Evolutionary conservation across 2,797 vertebrate species (phyloP), one percentile per base, ranked within the genome.

Genomic region (Yasuhikotakia modesta): DNA sequence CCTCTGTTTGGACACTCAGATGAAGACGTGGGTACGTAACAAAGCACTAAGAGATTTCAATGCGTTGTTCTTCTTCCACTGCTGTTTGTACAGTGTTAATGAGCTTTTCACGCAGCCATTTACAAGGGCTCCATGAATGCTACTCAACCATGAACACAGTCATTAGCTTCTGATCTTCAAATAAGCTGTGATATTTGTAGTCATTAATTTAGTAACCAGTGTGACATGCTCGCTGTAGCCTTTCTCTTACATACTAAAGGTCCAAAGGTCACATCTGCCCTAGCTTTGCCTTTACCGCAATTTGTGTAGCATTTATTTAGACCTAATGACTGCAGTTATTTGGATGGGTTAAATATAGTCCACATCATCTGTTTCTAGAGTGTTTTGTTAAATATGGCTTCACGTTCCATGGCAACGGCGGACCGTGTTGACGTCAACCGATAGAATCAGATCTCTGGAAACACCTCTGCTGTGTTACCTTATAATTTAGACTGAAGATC

Each of bases 41-140:
- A 4, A 10, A 63, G 8, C 11, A 35, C 60, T 35, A 12, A n/a
- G 35, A 16, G 55, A 57, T 61, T 69, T 69, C 50, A 53, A 17
- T 45, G 10, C 8, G 45, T 69, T 17, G 48, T 50, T 71, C 76
- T 71, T 70, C 67, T 55, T 70, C 57, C 76, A 71, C 68, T 65
- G 68, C 46, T 2, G 68, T 78, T 55, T 82, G 83, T 88, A 77
- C 86, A 82, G 86, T 87, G 80, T 53, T 57, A 6, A 69, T 74
- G 48, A 74, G 32, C 65, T 77, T 12, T 63, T 68, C 30, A 52
- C 45, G 77, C 73, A 84, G 78, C 43, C 73, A 68, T 83, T 81
- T 67, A 70, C 21, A 22, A 74, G 73, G 27, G 45, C 77, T 78
- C 64, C 48, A 61, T 61, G 77, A 79, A 66, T 53, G 46, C 74